Conservation (phyloP, 2,797 vertebrate genomes). For the Tolypeutes matacus region DNA sequence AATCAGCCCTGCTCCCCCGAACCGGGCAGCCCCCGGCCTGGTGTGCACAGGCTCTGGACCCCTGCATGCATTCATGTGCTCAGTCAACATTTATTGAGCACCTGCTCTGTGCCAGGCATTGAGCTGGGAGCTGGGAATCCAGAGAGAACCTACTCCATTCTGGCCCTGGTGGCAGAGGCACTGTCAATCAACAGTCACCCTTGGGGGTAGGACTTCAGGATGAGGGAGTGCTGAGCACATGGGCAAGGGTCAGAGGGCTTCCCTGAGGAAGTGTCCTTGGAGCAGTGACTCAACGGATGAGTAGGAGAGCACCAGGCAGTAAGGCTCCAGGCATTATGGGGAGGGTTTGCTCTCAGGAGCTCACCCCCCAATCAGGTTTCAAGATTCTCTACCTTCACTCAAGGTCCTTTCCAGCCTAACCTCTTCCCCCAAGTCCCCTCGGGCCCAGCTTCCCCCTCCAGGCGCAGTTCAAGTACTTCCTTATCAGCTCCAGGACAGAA, state of each 20-base stretch:
- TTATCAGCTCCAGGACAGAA: too few species aligned
- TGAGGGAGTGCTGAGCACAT: background rate
- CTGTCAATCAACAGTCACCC: background rate
- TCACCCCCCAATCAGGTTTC: rapidly evolving
- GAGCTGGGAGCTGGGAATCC: background rate
- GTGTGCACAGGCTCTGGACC: background rate
- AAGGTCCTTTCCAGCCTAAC: background rate
- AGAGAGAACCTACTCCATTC: background rate
- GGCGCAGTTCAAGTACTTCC: background rate
- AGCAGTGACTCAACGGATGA: background rate
- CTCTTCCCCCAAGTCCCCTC: background rate
- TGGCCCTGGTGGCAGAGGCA: background rate
- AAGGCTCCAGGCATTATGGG: background rate
- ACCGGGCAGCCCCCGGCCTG: background rate
- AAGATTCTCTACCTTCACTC: too few species aligned
- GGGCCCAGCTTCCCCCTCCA: background rate
- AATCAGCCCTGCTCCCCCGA: background rate
- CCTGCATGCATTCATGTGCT: background rate
- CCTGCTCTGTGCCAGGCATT: background rate
- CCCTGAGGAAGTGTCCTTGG: background rate
- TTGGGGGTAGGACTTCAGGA: background rate
- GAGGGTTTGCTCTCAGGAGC: background rate
- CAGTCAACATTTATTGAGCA: background rate
- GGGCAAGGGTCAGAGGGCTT: background rate
- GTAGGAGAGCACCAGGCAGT: background rate